phyloP scores from a whole-genome alignment of 2,888 invertebrate species.

The Galeruca laticollis region DNA sequence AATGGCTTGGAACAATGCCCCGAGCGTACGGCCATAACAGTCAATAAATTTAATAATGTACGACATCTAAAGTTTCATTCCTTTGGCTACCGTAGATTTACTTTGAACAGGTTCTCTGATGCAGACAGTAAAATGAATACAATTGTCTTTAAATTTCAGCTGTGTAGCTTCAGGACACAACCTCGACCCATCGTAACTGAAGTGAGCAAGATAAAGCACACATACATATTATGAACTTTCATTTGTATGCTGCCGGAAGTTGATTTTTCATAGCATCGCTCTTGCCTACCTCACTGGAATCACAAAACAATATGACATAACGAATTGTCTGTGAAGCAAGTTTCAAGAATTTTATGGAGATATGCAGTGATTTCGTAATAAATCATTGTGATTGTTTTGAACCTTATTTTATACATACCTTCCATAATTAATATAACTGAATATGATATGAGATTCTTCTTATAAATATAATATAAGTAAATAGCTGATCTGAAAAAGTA shows the following conservation, averaged over 20 bases:
- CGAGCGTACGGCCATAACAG: constrained; percentile 4
- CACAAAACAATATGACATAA: too few relatives aligned
- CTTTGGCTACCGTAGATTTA: constrained; percentile 3
- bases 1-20: not conserved
- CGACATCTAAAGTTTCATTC: not conserved
- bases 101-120: constrained; percentile 4
- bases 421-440: not conserved
- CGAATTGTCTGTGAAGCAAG: not conserved
- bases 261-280: constrained; percentile 2
- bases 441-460: too few relatives aligned
- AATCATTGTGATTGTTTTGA: not conserved
- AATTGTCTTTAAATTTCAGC: not conserved
- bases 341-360: not conserved
- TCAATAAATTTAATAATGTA: constrained; percentile 7
- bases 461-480: too few relatives aligned
- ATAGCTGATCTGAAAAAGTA: too few relatives aligned
- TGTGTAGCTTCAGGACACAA: constrained; percentile 3
- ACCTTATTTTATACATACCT: not conserved
- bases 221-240: not conserved
- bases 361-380: not conserved
- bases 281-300: not conserved
- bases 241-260: constrained; percentile 10
- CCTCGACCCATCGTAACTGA: not conserved
- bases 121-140: constrained; percentile 4
- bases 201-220: constrained; percentile 6